Evolutionary conservation across 2,113 vertebrate genomes (phyloP).

Genomic region (Gobius niger): DNA sequence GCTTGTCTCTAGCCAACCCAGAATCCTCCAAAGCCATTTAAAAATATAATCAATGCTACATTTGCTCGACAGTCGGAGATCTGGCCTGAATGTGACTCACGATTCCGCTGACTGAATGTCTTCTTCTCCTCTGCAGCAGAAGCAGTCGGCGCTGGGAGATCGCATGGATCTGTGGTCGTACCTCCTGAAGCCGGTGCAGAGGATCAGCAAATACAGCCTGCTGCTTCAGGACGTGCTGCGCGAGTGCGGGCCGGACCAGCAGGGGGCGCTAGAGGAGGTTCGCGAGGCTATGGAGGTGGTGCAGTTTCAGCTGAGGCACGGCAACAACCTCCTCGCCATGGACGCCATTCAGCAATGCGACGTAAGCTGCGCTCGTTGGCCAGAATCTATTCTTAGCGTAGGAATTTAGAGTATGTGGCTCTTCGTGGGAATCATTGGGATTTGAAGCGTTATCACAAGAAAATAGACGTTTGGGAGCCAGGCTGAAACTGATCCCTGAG

Average conservation of each 20-base stretch:
- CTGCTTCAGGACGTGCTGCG: slow-evolving; percentile 77
- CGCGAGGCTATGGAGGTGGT: slow-evolving; percentile 69
- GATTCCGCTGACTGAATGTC: no score
- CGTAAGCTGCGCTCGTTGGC: slow-evolving; percentile 55
- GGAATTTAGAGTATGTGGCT: no score
- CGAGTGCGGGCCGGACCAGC: slow-evolving; percentile 58
- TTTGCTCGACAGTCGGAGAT: no score
- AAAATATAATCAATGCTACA: no score
- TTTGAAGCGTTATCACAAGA: no score
- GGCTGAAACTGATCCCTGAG: no score
- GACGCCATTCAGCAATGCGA: slow-evolving; percentile 79
- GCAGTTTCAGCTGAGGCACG: slow-evolving; percentile 77
- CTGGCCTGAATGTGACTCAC: no score
- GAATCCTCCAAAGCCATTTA: no score
- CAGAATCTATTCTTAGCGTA: no score
- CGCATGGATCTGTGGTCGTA: slow-evolving; percentile 80
- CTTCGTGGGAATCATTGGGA: no score
- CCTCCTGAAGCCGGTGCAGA: slow-evolving; percentile 79
- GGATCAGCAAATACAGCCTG: slow-evolving; percentile 81
- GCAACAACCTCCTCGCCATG: slow-evolving; percentile 80
- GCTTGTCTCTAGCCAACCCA: no score
- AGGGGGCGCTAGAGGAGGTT: slow-evolving; percentile 62
- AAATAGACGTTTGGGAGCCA: no score
- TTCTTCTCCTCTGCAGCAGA: slow-evolving; percentile 61
- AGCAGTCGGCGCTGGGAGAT: slow-evolving; percentile 72